Percentiles rank a stretch among this genome's conserved stretches.
Evolutionary conservation across 2,888 invertebrate species (phyloP).

Genomic region (Synanthedon vespiformis): DNA sequence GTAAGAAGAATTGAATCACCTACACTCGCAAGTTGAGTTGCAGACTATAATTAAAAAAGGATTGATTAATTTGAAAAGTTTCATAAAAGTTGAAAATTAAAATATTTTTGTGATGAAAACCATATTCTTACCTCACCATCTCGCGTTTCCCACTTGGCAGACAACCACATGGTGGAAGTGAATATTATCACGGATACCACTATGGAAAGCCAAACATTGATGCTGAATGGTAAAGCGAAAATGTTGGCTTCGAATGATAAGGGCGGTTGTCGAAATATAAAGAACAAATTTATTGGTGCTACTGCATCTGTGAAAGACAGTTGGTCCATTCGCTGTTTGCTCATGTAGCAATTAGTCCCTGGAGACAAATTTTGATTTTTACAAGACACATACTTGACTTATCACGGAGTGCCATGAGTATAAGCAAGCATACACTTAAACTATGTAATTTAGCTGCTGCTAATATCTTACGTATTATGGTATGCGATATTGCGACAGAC

Average conservation of each 20-base stretch:
- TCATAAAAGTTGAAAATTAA: neutral
- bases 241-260: slow-evolving; percentile 73
- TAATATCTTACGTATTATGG: no score
- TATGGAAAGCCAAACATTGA: slow-evolving; percentile 70
- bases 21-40: neutral
- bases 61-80: neutral
- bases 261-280: slow-evolving; percentile 76
- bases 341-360: slow-evolving; percentile 41
- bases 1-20: slow-evolving; percentile 11
- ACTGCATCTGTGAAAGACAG: slow-evolving; percentile 59
- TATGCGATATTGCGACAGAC: no score
- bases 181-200: slow-evolving; percentile 43
- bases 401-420: no score
- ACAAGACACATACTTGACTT: no score
- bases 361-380: neutral
- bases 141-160: slow-evolving; percentile 39
- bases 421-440: no score
- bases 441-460: no score
- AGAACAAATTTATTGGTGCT: slow-evolving; percentile 35
- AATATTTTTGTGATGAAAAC: neutral
- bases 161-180: slow-evolving; percentile 34
- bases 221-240: slow-evolving; percentile 73
- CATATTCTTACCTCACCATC: slow-evolving; percentile 17
- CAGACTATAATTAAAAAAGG: neutral
- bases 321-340: slow-evolving; percentile 28